Conservation (phyloP, 2,888 invertebrate species). For the Aporophyla nigra region DNA sequence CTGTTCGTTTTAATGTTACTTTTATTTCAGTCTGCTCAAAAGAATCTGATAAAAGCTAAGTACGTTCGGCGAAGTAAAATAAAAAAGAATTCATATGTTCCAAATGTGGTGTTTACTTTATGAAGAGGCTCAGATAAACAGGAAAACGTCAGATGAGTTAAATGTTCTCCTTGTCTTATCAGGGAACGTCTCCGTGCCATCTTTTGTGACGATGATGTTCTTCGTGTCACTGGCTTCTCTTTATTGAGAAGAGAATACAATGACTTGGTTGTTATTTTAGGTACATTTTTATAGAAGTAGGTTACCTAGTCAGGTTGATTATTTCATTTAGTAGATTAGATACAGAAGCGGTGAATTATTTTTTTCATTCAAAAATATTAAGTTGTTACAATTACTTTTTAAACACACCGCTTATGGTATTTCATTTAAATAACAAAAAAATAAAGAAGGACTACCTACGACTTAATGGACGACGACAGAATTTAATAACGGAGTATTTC, state of each 20-base stretch:
- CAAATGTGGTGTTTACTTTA: conserved; percentile 56
- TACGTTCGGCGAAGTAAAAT: conserved; percentile 33
- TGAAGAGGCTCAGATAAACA: conserved; percentile 26
- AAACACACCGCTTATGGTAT: neutral
- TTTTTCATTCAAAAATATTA: neutral
- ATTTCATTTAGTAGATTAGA: neutral
- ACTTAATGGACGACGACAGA: neutral
- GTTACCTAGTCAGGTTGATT: neutral
- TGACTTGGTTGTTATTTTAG: neutral
- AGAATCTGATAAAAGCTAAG: conserved; percentile 35
- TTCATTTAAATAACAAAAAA: neutral
- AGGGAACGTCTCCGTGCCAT: neutral
- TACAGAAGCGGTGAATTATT: no score
- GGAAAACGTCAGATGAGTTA: conserved; percentile 33
- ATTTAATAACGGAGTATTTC: neutral
- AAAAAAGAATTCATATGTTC: conserved; percentile 31
- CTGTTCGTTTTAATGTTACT: conserved; percentile 19
- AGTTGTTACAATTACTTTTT: neutral
- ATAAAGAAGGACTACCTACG: no score
- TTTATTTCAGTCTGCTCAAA: conserved; percentile 38
- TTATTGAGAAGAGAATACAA: conserved; percentile 1
- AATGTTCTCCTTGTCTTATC: conserved; percentile 37
- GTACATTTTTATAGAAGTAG: neutral
- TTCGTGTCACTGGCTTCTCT: conserved; percentile 18
- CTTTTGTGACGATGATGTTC: conserved; percentile 20